These are phyloP conservation scores for Dolichotis patagonum DNA, from an alignment of 2,113 vertebrate genomes.

Conservation along the genomic window DNA sequence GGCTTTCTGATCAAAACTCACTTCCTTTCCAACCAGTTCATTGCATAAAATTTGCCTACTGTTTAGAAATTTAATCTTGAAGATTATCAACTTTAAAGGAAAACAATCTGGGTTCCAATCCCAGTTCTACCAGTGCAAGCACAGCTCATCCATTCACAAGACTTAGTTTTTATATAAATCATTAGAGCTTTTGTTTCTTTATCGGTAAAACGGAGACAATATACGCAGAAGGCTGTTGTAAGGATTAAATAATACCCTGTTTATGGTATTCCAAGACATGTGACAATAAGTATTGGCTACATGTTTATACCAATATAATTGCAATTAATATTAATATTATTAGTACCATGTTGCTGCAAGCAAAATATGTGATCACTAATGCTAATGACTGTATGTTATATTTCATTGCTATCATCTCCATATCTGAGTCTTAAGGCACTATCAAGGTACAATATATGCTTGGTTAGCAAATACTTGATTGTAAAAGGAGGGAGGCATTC, in stretches of 20 bases:
- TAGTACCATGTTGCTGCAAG: not conserved
- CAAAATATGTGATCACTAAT: not conserved
- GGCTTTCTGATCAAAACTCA: not conserved
- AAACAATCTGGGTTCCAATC: not conserved
- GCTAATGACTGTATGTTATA: not conserved
- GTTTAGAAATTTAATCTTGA: not conserved
- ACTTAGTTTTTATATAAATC: not conserved
- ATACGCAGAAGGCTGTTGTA: not conserved
- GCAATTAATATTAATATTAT: not conserved
- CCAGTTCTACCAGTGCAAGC: not conserved
- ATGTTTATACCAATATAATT: not conserved
- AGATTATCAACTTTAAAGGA: not conserved
- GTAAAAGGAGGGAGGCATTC: not conserved
- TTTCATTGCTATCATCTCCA: not conserved
- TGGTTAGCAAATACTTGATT: not conserved
- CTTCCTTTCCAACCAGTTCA: not conserved
- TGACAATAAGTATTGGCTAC: not conserved
- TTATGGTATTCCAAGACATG: not conserved
- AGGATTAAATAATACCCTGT: slow-evolving; percentile 24
- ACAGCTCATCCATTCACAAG: not conserved
- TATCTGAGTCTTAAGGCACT: not conserved
- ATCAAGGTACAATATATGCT: not conserved
- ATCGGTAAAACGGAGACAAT: not conserved
- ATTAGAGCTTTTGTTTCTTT: not conserved
- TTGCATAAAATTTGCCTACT: not conserved